phyloP scores from a whole-genome alignment of 92 coral and sea anemone genomes.

The Parazoanthus darwini region DNA sequence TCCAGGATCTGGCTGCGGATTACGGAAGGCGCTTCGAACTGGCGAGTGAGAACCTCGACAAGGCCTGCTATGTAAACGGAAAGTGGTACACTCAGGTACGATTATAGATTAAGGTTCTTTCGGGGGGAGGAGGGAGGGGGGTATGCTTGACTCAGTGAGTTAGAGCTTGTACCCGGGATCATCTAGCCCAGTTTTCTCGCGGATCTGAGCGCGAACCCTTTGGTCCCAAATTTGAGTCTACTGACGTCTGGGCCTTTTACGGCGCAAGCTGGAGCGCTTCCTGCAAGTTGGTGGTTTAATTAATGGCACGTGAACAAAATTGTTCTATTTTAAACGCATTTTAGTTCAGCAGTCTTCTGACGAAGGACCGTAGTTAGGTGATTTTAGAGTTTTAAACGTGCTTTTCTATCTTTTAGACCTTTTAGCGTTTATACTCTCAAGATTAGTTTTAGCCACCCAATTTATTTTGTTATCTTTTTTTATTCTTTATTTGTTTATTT shows the following conservation, averaged over 20 bases:
- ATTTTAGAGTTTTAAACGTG: too few relatives aligned
- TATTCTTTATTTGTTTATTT: too few relatives aligned
- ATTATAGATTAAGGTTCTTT: neutral
- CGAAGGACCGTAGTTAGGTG: neutral
- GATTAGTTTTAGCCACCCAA: too few relatives aligned
- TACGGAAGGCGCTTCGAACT: constrained; percentile 62
- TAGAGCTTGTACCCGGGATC: too few relatives aligned
- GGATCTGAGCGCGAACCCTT: neutral
- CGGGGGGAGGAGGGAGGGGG: neutral
- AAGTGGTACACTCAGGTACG: constrained; percentile 85
- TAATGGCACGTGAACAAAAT: too few relatives aligned
- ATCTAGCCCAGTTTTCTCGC: neutral
- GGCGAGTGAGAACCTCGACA: constrained; percentile 78
- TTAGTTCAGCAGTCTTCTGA: neutral
- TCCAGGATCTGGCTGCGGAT: constrained; percentile 65
- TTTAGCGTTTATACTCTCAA: too few relatives aligned
- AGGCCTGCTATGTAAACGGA: constrained; percentile 63
- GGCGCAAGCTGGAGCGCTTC: neutral
- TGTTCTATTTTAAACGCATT: too few relatives aligned
- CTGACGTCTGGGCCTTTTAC: neutral
- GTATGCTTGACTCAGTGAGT: too few relatives aligned
- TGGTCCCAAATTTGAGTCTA: neutral
- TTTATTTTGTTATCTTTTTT: too few relatives aligned
- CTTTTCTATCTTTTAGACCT: too few relatives aligned
- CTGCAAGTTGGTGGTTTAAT: too few relatives aligned